Evolutionary conservation across 2,113 vertebrate species (phyloP).

Genomic region (Oplegnathus fasciatus): DNA sequence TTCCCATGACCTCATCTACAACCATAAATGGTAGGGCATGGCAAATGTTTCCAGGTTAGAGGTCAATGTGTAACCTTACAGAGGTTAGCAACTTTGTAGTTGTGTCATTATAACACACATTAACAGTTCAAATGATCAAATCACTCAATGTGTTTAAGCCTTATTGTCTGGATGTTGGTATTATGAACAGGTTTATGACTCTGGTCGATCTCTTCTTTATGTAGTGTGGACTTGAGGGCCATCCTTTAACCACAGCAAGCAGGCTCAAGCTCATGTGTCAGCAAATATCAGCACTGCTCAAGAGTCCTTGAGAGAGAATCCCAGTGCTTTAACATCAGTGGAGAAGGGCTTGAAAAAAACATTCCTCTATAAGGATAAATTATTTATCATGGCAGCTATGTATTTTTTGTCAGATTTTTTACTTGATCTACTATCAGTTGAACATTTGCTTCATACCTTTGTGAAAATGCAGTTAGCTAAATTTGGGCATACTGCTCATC

Average conservation of each 20-base stretch:
- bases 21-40: background rate
- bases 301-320: slow-evolving; percentile 12
- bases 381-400: background rate
- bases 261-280: slow-evolving; percentile 6
- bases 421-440: background rate
- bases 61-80: no score
- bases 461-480: background rate
- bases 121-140: background rate
- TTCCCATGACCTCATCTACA: slow-evolving; percentile 32
- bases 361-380: background rate
- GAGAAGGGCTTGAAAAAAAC: background rate
- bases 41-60: slow-evolving; percentile 13
- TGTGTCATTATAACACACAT: background rate
- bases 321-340: background rate
- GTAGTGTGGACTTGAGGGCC: background rate
- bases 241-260: background rate
- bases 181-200: background rate
- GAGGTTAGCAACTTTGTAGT: background rate
- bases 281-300: background rate
- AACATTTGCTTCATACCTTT: background rate
- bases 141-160: background rate
- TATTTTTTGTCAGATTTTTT: background rate
- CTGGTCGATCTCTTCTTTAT: background rate
- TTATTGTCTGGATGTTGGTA: background rate
- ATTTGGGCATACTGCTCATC: background rate